Percentiles rank a stretch among this genome's conserved stretches.
Evolutionary conservation across 2,797 vertebrate genomes (phyloP).

Genomic region (Gymnopithys bicolor): DNA sequence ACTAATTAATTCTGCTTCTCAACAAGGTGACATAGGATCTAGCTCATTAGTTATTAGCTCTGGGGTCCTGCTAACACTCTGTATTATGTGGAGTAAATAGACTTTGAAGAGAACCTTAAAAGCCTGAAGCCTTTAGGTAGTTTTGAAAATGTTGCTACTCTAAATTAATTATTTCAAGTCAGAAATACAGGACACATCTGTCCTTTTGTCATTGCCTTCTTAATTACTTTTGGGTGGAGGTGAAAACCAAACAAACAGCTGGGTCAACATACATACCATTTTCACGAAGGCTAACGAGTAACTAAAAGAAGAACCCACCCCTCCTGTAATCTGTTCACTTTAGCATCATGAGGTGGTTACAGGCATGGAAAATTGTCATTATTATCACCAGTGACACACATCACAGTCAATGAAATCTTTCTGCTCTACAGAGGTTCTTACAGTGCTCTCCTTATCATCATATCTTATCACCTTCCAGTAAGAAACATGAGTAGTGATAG

Average conservation of each 20-base stretch:
- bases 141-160: conserved; percentile 17
- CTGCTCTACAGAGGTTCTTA: conserved; percentile 4
- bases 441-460: conserved; percentile 4
- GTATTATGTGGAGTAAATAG: not conserved
- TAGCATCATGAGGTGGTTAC: not conserved
- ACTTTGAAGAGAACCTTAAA: conserved; percentile 26
- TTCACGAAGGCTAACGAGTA: not conserved
- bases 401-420: conserved; percentile 44
- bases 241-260: not conserved
- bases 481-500: conserved; percentile 32
- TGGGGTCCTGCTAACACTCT: not conserved
- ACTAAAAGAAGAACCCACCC: not conserved
- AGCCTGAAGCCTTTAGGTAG: conserved; percentile 4
- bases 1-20: conserved; percentile 30
- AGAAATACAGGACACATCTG: not conserved
- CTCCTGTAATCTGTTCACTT: conserved; percentile 1
- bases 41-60: conserved; percentile 38
- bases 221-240: not conserved
- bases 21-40: not conserved
- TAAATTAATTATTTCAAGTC: conserved; percentile 6
- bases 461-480: conserved; percentile 37
- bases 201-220: conserved; percentile 19
- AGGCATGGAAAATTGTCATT: conserved; percentile 11
- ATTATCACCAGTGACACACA: conserved; percentile 35
- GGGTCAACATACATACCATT: not conserved